phyloP scores from a whole-genome alignment of 2,797 vertebrate species.

The Macrochelys suwanniensis region DNA sequence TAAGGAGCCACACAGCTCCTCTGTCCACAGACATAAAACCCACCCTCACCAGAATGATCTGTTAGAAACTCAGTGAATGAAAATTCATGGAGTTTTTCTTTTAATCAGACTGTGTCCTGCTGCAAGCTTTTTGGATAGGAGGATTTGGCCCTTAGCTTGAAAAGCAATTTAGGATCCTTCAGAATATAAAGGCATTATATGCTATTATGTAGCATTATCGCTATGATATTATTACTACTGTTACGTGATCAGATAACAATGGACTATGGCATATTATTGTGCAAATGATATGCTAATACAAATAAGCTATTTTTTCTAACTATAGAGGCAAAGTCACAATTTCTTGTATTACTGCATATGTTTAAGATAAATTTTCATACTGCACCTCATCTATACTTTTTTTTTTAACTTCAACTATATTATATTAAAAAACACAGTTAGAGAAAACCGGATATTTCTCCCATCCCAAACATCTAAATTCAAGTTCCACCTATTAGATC shows the following conservation, averaged over 20 bases:
- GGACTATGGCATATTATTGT: not conserved
- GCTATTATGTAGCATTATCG: not conserved
- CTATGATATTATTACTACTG: not conserved
- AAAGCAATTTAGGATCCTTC: not conserved
- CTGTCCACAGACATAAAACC: not conserved
- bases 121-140: conserved; percentile 4
- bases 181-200: not conserved
- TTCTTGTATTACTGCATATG: not conserved
- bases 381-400: not conserved
- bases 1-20: not conserved
- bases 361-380: not conserved
- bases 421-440: not conserved
- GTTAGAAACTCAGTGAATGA: not conserved
- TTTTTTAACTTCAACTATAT: not conserved
- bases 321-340: not conserved
- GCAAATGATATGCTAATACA: not conserved
- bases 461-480: not conserved
- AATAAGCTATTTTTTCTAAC: not conserved
- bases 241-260: not conserved
- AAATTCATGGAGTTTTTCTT: not conserved
- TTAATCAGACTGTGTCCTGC: not conserved
- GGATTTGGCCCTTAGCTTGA: no score
- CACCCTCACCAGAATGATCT: not conserved
- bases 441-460: not conserved
- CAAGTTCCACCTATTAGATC: not conserved